phyloP scores from a whole-genome alignment of 1,140 invertebrate genomes.

The Bombus terrestris region DNA sequence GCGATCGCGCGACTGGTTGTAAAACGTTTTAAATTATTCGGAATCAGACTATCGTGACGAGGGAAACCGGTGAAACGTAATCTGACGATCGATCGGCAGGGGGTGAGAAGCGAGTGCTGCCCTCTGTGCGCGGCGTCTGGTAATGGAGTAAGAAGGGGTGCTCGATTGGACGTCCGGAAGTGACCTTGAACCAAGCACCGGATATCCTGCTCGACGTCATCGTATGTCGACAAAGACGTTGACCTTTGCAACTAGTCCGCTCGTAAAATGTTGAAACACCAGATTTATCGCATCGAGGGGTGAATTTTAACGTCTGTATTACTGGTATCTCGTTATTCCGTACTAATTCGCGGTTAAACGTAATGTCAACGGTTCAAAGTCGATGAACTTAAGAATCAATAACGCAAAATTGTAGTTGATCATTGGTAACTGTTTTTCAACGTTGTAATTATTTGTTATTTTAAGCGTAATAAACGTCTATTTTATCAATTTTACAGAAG shows the following conservation, averaged over 20 bases:
- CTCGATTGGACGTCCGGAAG: slow-evolving; percentile 56
- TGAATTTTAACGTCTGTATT: not conserved
- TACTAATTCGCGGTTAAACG: not conserved
- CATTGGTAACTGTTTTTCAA: not conserved
- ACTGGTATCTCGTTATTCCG: not conserved
- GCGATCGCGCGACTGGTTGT: slow-evolving; percentile 50
- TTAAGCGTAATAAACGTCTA: not conserved
- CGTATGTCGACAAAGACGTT: slow-evolving; percentile 65
- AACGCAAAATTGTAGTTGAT: not conserved
- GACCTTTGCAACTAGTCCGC: slow-evolving; percentile 9
- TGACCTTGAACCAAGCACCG: slow-evolving; percentile 60
- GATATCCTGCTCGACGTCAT: slow-evolving; percentile 56
- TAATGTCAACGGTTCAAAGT: not conserved
- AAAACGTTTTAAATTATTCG: slow-evolving; percentile 67
- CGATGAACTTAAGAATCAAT: not conserved
- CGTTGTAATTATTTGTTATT: not conserved
- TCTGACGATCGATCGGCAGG: slow-evolving; percentile 65
- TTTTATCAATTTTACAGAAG: not conserved
- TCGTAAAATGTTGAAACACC: not conserved
- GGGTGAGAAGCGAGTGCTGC: slow-evolving; percentile 59
- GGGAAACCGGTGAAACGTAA: slow-evolving; percentile 54
- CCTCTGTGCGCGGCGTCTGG: slow-evolving; percentile 55
- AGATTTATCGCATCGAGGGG: not conserved
- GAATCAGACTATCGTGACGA: slow-evolving; percentile 40
- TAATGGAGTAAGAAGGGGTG: slow-evolving; percentile 53